Conservation (phyloP, 2,113 vertebrate species). For the Pelobates fuscus region DNA sequence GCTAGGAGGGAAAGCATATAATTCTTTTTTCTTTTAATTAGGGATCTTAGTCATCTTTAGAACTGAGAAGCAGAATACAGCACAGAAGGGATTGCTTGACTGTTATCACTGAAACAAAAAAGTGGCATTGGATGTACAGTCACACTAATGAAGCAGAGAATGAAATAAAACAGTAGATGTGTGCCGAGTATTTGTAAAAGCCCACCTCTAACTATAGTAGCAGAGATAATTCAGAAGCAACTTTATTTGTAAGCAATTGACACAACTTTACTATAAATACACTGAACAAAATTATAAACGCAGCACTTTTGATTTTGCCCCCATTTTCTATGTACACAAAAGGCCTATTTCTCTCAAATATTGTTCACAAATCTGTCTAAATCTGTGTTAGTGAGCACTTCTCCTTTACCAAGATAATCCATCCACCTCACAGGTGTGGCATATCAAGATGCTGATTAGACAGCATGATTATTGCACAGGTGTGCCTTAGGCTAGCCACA, state of each 20-base stretch:
- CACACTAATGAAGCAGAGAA: constrained; percentile 40
- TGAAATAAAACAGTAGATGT: constrained; percentile 18
- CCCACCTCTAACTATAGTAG: background rate
- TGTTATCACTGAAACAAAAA: constrained; percentile 31
- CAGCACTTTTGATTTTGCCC: no score
- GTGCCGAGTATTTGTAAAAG: background rate
- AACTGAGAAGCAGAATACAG: constrained; percentile 40
- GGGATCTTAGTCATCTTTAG: constrained; percentile 50
- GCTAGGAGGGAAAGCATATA: constrained; percentile 40
- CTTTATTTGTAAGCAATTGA: background rate
- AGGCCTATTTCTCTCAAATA: no score
- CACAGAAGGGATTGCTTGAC: constrained; percentile 36
- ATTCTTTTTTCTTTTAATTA: constrained; percentile 51
- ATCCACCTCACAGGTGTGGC: no score
- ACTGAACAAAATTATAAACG: no score
- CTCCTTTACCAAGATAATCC: no score
- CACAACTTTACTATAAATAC: constrained; percentile 2
- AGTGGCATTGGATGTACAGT: constrained; percentile 20
- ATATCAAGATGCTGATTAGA: no score
- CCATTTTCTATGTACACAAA: no score
- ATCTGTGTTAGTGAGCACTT: no score
- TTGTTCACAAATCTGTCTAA: no score
- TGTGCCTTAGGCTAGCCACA: no score
- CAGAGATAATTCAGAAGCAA: constrained; percentile 18
- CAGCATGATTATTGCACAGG: no score